Conservation (phyloP, 2,113 vertebrate species). For the Eudorcas thomsonii region DNA sequence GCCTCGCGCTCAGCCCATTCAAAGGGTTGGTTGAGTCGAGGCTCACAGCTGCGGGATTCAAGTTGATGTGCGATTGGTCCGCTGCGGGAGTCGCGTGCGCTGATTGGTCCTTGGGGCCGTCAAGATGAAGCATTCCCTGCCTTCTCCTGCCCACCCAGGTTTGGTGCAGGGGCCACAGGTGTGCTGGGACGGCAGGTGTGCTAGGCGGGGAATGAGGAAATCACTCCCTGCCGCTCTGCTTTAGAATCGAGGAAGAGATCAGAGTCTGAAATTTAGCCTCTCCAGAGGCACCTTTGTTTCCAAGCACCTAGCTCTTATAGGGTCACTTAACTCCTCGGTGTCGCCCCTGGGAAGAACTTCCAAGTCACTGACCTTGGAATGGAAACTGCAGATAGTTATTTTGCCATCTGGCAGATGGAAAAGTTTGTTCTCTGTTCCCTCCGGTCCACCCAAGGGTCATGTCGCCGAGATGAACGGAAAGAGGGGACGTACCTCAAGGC, state of each 20-base stretch:
- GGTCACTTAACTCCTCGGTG: background rate
- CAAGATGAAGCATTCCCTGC: background rate
- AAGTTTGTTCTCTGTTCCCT: background rate
- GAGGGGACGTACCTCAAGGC: background rate
- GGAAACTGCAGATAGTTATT: background rate
- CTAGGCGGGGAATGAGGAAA: background rate
- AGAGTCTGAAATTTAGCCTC: background rate
- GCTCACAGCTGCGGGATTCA: rapidly evolving
- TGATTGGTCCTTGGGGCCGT: constrained; percentile 43
- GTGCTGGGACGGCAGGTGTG: background rate
- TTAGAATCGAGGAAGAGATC: background rate
- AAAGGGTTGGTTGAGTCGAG: background rate
- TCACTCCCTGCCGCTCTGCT: no score
- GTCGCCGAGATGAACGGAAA: background rate
- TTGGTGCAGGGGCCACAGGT: background rate
- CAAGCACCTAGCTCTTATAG: background rate
- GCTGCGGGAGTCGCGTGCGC: background rate
- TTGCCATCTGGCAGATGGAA: background rate
- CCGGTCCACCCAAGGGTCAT: background rate
- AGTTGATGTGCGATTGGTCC: constrained; percentile 32
- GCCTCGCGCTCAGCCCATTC: rapidly evolving
- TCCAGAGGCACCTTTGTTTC: background rate
- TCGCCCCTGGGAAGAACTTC: background rate
- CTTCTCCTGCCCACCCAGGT: background rate
- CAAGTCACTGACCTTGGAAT: background rate